phyloP scores from a whole-genome alignment of 37 sponge, comb jelly and placozoan genomes.

The Geodia barretti region DNA sequence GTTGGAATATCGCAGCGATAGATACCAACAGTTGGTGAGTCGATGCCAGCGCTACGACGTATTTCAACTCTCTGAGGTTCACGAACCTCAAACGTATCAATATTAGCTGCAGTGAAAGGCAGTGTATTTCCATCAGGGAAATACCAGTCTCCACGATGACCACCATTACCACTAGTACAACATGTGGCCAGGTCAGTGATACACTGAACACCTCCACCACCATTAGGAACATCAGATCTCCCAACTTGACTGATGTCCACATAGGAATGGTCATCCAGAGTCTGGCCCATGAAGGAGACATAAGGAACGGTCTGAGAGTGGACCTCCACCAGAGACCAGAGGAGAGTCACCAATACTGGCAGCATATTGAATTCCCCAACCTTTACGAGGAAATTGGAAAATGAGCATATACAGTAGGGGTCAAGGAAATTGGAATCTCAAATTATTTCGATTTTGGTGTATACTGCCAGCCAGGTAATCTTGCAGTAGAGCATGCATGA shows the following conservation, averaged over 20 bases:
- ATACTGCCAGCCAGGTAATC: too few species aligned
- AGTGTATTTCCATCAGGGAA: neutral
- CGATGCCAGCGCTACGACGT: neutral
- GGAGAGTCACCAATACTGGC: neutral
- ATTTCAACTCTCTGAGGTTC: neutral
- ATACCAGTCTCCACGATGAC: neutral
- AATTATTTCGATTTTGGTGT: too few species aligned
- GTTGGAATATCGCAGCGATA: neutral
- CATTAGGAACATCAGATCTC: neutral
- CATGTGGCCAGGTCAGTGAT: neutral
- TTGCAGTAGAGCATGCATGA: too few species aligned
- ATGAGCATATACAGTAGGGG: too few species aligned
- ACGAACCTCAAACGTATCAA: neutral
- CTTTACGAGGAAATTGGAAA: too few species aligned
- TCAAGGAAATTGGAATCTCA: too few species aligned
- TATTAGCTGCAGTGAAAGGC: neutral
- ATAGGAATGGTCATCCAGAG: neutral
- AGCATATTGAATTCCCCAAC: too few species aligned
- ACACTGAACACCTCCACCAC: neutral
- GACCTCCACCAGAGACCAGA: constrained; percentile 1
- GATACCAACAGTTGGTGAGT: neutral
- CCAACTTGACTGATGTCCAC: neutral
- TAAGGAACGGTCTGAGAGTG: neutral
- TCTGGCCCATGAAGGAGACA: neutral
- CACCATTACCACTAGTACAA: neutral